These are phyloP conservation scores for Nannobrachium achirus DNA, from an alignment of 2,113 vertebrate genomes.

Conservation along the genomic window DNA sequence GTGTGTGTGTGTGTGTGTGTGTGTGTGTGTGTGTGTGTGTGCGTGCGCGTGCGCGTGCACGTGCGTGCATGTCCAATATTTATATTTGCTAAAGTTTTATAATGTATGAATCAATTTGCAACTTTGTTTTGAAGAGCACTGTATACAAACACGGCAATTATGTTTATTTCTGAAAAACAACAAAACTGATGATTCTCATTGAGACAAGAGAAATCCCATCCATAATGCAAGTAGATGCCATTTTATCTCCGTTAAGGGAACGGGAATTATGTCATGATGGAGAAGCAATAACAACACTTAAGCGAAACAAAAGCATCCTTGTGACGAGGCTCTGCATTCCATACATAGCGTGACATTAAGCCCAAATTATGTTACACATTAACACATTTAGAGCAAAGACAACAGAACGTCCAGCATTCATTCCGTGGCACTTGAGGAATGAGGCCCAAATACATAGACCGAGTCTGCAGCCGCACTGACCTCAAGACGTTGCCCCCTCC, in stretches of 20 bases:
- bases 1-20: background rate
- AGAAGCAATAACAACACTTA: background rate
- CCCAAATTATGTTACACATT: background rate
- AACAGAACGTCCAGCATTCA: background rate
- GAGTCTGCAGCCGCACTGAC: background rate
- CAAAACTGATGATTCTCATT: background rate
- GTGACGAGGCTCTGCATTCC: background rate
- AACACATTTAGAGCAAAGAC: background rate
- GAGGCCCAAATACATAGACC: slow-evolving; percentile 1
- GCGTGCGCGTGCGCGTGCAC: too few relatives aligned
- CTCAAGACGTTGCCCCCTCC: slow-evolving; percentile 11
- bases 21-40: too few relatives aligned
- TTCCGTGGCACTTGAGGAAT: slow-evolving; percentile 10
- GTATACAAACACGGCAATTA: too few relatives aligned
- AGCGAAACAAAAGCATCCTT: background rate
- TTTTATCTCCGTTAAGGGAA: background rate
- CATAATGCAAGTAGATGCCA: too few relatives aligned
- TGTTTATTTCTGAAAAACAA: background rate
- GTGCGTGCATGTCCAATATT: too few relatives aligned
- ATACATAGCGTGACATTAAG: background rate
- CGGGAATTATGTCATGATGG: background rate
- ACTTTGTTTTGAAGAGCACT: too few relatives aligned
- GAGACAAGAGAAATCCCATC: background rate
- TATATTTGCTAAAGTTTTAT: too few relatives aligned
- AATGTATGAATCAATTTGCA: too few relatives aligned